phyloP scores from a whole-genome alignment of 2,113 vertebrate genomes.

The Rhinogobius similis region DNA sequence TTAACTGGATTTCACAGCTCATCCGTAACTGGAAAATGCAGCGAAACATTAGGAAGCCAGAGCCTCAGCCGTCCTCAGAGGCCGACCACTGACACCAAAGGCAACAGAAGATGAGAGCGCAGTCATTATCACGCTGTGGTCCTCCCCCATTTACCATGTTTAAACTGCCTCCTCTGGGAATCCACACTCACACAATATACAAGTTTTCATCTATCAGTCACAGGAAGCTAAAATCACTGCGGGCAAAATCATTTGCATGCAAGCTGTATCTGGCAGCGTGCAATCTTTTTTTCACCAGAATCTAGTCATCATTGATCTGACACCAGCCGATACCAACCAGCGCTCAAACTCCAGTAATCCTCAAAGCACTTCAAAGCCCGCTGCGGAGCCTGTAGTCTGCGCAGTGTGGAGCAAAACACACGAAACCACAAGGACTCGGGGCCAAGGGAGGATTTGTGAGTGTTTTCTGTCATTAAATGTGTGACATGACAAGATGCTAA shows the following conservation, averaged over 20 bases:
- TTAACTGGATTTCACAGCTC: constrained; percentile 1
- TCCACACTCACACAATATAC: neutral
- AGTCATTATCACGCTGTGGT: constrained; percentile 8
- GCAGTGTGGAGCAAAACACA: constrained; percentile 3
- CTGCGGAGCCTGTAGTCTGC: constrained; percentile 15
- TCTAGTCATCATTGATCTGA: constrained; percentile 44
- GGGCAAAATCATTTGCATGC: constrained; percentile 33
- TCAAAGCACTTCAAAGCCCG: constrained; percentile 53
- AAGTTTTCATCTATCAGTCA: constrained; percentile 8
- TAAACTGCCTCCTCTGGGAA: constrained; percentile 13
- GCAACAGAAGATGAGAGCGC: neutral
- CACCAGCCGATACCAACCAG: constrained; percentile 16
- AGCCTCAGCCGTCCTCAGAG: neutral
- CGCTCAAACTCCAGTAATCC: constrained; percentile 41
- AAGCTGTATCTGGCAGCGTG: constrained; percentile 17
- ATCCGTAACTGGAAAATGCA: neutral
- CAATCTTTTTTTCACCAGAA: constrained; percentile 21
- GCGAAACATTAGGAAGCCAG: constrained; percentile 6
- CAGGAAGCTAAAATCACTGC: constrained; percentile 23
- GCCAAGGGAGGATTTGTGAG: neutral
- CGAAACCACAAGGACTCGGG: neutral
- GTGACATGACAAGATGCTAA: neutral
- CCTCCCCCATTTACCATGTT: constrained; percentile 16
- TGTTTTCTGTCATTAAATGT: constrained; percentile 11
- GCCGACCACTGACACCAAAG: constrained; percentile 7